Evolutionary conservation across 2,113 vertebrate species (phyloP).

Genomic region (Antechinus flavipes): DNA sequence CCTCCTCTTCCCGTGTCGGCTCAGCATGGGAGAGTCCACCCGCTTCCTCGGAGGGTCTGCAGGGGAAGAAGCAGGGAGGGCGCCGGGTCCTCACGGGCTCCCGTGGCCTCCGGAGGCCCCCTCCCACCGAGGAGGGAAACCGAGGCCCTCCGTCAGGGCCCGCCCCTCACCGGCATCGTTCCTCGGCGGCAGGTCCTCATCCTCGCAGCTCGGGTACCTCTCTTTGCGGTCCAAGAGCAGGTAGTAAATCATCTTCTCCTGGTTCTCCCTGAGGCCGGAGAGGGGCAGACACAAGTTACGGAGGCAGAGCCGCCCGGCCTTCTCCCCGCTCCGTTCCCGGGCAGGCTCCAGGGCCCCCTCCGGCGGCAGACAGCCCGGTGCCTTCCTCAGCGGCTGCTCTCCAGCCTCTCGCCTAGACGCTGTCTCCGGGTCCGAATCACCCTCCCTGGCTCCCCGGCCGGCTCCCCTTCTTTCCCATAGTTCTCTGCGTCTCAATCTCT

Average conservation of each 20-base stretch:
- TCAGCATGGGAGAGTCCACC: conserved; percentile 95
- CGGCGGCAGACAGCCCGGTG: too few species aligned
- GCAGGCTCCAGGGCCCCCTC: too few species aligned
- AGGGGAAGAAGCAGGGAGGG: background rate
- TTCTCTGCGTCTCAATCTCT: too few species aligned
- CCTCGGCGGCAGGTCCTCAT: conserved; percentile 93
- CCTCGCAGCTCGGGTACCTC: conserved; percentile 95
- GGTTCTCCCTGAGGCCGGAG: conserved; percentile 88
- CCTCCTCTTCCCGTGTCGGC: conserved; percentile 91
- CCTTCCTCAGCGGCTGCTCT: too few species aligned
- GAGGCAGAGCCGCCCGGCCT: accelerated
- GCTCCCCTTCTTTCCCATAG: too few species aligned
- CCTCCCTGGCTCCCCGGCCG: background rate
- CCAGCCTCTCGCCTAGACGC: background rate
- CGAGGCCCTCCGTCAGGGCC: background rate
- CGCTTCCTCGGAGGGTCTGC: conserved; percentile 93
- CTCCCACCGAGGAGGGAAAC: background rate
- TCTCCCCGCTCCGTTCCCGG: background rate
- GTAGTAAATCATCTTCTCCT: conserved; percentile 97
- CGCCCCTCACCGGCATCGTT: conserved; percentile 90
- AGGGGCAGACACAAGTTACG: background rate
- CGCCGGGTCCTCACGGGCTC: too few species aligned
- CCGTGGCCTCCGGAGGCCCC: too few species aligned
- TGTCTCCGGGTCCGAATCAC: background rate
- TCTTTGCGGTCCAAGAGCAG: conserved; percentile 95